Percentiles rank a stretch among this genome's conserved stretches.
phyloP scores from a whole-genome alignment of 2,113 vertebrate genomes.

The Takifugu flavidus region DNA sequence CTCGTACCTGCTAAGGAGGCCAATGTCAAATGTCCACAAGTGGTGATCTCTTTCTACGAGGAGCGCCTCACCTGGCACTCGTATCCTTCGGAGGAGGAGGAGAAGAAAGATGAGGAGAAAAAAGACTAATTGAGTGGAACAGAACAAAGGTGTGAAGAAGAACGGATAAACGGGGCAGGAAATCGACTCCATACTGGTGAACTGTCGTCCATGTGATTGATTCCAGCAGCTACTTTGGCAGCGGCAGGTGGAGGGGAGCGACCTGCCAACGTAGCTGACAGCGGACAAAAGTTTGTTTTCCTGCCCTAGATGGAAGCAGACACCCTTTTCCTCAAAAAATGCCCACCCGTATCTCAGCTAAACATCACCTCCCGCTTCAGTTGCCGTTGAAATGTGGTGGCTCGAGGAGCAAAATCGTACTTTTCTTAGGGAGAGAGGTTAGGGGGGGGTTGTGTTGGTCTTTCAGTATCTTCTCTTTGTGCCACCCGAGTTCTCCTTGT shows the following conservation, averaged over 20 bases:
- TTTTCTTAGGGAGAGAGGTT: conserved; percentile 1
- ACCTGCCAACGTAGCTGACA: conserved; percentile 39
- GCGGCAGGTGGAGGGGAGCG: background rate
- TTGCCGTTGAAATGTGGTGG: too few relatives aligned
- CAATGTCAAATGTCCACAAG: conserved; percentile 95
- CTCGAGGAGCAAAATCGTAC: background rate
- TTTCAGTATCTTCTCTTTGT: conserved; percentile 30
- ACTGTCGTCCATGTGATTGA: conserved; percentile 17
- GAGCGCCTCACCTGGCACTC: conserved; percentile 97
- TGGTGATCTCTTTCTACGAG: conserved; percentile 98
- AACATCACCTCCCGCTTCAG: conserved; percentile 2
- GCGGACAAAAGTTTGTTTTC: conserved; percentile 29
- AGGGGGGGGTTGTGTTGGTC: background rate
- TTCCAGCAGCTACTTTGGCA: conserved; percentile 35
- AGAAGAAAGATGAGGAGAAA: conserved; percentile 88
- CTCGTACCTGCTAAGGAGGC: conserved; percentile 97
- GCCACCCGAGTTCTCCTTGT: conserved; percentile 35
- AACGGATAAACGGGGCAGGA: conserved; percentile 27
- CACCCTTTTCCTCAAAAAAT: conserved; percentile 30
- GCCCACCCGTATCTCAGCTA: conserved; percentile 33
- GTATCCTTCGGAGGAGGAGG: conserved; percentile 94
- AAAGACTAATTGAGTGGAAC: conserved; percentile 79
- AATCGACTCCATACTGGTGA: conserved; percentile 24
- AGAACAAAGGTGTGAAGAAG: conserved; percentile 1
- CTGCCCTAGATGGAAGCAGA: conserved; percentile 24